These are phyloP conservation scores for Ennomos quercinarius DNA, from an alignment of 2,888 invertebrate genomes.

Conservation along the genomic window DNA sequence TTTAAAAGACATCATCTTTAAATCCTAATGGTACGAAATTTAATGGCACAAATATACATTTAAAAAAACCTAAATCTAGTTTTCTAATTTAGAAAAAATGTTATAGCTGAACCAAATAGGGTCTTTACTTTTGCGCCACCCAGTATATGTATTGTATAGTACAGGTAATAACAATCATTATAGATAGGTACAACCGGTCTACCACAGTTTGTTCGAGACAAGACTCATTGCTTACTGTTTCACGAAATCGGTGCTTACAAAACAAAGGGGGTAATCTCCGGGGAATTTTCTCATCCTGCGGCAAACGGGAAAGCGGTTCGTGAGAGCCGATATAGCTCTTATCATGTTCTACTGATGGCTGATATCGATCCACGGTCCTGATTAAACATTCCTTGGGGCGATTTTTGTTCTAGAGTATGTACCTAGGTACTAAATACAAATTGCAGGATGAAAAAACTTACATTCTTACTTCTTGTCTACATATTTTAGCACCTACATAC, in stretches of 20 bases:
- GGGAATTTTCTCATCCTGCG: constrained; percentile 42
- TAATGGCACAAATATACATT: no score
- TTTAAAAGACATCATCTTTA: no score
- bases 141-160: no score
- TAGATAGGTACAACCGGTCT: background rate
- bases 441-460: constrained; percentile 4
- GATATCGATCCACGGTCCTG: constrained; percentile 39
- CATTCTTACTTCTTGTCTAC: background rate
- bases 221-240: constrained; percentile 26
- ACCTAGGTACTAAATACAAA: constrained; percentile 7
- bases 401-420: constrained; percentile 18
- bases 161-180: no score
- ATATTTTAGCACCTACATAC: no score
- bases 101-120: no score
- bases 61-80: no score
- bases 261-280: constrained; percentile 40
- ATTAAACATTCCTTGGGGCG: constrained; percentile 35
- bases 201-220: constrained; percentile 16
- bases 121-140: no score
- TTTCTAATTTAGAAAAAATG: no score
- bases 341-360: constrained; percentile 39
- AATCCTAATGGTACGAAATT: no score
- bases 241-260: constrained; percentile 34
- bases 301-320: constrained; percentile 36
- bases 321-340: constrained; percentile 39